Percentiles rank a stretch among this genome's conserved stretches.
Evolutionary conservation across 2,888 invertebrate species (phyloP).

Genomic region (Neoaliturus tenellus): DNA sequence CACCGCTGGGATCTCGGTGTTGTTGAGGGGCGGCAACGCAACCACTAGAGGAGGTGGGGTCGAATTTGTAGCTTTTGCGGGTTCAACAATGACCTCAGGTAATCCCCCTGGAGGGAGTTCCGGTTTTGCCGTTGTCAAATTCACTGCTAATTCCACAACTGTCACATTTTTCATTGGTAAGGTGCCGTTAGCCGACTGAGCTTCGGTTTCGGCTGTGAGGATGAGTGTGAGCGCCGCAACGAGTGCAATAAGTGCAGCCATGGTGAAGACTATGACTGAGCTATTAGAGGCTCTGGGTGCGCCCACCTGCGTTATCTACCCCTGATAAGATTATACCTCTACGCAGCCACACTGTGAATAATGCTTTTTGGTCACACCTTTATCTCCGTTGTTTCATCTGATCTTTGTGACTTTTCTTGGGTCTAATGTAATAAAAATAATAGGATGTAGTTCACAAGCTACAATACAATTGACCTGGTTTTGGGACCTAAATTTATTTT

Average conservation of each 20-base stretch:
- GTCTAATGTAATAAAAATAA: no score
- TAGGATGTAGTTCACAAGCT: no score
- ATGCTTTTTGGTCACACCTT: not conserved
- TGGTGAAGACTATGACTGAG: not conserved
- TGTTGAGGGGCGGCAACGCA: not conserved
- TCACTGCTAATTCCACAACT: not conserved
- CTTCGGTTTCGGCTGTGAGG: not conserved
- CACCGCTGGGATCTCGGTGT: not conserved
- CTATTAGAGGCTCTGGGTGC: not conserved
- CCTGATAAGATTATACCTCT: slow-evolving; percentile 33
- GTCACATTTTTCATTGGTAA: not conserved
- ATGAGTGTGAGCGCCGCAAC: not conserved
- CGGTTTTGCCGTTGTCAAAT: not conserved
- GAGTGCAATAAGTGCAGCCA: not conserved
- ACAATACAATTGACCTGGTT: no score
- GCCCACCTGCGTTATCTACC: slow-evolving; percentile 9
- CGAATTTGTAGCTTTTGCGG: not conserved
- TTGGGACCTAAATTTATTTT: no score
- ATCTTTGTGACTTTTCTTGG: not conserved
- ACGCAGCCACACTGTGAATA: not conserved
- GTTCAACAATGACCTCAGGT: not conserved
- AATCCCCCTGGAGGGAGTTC: not conserved
- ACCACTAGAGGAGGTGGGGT: not conserved
- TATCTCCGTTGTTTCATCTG: not conserved
- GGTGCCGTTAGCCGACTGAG: not conserved